These are phyloP conservation scores for Oceanites oceanicus DNA, from an alignment of 2,113 vertebrate species.

Conservation along the genomic window DNA sequence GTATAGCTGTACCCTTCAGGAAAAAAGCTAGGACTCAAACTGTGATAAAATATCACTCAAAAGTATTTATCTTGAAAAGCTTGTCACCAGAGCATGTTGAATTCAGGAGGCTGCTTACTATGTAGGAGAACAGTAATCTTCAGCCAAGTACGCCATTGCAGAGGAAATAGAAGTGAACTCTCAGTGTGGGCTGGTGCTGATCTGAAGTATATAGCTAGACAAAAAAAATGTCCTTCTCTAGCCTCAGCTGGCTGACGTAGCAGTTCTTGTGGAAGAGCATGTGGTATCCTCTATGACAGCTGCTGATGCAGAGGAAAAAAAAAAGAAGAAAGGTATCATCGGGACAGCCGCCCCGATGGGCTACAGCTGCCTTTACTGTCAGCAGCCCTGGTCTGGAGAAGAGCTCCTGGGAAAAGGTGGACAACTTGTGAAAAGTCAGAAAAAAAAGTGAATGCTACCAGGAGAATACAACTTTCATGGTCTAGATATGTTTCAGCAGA, in stretches of 20 bases:
- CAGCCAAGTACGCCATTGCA: not conserved
- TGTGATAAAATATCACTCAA: not conserved
- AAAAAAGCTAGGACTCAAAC: not conserved
- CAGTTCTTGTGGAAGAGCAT: not conserved
- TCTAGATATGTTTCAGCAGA: not conserved
- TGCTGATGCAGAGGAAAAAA: not conserved
- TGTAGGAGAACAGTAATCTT: not conserved
- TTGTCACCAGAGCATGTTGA: not conserved
- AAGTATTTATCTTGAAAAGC: not conserved
- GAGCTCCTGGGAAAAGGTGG: not conserved
- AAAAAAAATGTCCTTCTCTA: not conserved
- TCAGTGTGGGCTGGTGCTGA: not conserved
- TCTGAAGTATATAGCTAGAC: not conserved
- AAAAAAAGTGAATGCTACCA: not conserved
- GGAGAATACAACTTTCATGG: not conserved
- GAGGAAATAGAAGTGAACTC: not conserved
- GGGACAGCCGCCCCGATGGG: not conserved
- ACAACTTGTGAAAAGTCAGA: not conserved
- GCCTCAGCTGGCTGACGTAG: not conserved
- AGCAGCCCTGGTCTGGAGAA: not conserved
- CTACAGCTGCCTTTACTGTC: fast-evolving
- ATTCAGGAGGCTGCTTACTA: not conserved
- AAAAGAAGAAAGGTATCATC: not conserved
- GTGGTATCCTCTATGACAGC: not conserved
- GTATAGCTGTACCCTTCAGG: not conserved